These are phyloP conservation scores for Zosterops lateralis DNA, from an alignment of 2,113 vertebrate genomes.

Conservation along the genomic window DNA sequence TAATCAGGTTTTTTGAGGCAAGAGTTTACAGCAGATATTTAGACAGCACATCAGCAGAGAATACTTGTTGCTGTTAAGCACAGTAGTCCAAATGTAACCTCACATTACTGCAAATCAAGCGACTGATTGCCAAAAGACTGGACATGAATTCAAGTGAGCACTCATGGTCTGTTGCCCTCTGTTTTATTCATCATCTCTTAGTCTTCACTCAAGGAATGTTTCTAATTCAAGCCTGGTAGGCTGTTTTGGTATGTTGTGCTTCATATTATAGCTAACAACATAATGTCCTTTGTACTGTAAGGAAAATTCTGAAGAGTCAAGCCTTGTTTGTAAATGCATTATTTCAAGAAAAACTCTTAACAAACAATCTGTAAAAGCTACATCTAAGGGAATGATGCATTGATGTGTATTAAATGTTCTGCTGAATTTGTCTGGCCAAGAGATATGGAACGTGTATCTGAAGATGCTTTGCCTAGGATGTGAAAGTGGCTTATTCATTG, in stretches of 20 bases:
- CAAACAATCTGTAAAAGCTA: background rate
- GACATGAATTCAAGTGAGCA: background rate
- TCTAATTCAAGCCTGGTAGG: background rate
- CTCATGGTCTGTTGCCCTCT: background rate
- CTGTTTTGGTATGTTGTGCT: background rate
- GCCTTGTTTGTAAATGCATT: background rate
- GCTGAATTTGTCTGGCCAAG: background rate
- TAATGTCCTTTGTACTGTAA: background rate
- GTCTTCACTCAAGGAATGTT: background rate
- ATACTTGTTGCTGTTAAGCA: background rate
- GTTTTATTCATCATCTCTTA: background rate
- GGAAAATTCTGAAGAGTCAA: background rate
- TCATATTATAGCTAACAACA: background rate
- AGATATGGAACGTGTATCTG: background rate
- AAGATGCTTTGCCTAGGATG: background rate
- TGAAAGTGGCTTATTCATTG: background rate
- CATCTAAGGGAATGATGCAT: background rate
- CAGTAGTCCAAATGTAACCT: background rate
- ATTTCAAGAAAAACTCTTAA: background rate
- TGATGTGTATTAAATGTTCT: background rate
- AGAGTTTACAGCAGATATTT: background rate
- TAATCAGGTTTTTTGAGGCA: background rate
- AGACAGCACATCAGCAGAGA: background rate
- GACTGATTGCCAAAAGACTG: background rate
- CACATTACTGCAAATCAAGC: background rate